phyloP scores from a whole-genome alignment of 1,140 invertebrate genomes.

The Drosophila sp. region DNA sequence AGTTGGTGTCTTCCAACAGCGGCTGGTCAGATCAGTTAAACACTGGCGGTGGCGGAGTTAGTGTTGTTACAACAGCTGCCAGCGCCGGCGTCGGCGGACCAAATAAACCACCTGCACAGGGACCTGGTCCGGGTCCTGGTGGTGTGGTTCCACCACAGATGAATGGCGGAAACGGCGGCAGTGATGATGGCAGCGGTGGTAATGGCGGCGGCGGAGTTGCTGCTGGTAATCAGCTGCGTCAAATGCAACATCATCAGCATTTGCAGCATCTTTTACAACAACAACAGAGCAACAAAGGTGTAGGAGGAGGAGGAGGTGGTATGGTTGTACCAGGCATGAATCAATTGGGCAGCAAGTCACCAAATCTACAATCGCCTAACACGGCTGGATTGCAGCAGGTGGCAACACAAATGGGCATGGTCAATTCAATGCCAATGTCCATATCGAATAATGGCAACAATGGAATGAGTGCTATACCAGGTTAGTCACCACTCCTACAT shows the following conservation, averaged over 20 bases:
- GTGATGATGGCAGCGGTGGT: conserved; percentile 85
- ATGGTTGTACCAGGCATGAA: conserved; percentile 90
- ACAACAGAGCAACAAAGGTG: conserved; percentile 87
- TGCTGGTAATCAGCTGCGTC: conserved; percentile 74
- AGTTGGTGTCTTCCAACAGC: conserved; percentile 89
- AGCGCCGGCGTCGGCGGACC: conserved; percentile 84
- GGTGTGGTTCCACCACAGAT: conserved; percentile 86
- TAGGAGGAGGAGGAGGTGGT: conserved; percentile 57
- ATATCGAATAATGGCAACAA: conserved; percentile 88
- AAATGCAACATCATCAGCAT: conserved; percentile 85
- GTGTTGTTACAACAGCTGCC: conserved; percentile 86
- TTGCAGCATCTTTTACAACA: conserved; percentile 78
- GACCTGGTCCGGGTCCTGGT: conserved; percentile 87
- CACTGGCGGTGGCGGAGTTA: conserved; percentile 87
- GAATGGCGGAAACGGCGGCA: conserved; percentile 88
- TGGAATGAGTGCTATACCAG: conserved; percentile 88
- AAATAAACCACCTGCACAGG: conserved; percentile 88
- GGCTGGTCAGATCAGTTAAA: conserved; percentile 89
- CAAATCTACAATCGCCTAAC: conserved; percentile 92
- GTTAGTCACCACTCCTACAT: conserved; percentile 75
- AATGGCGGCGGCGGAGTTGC: conserved; percentile 80
- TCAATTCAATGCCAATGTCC: conserved; percentile 87
- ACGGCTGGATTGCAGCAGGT: conserved; percentile 87
- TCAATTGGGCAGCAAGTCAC: conserved; percentile 91
- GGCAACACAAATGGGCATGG: conserved; percentile 86